A percentile compares a stretch with the other conserved stretches of the same genome.
These are phyloP conservation scores for Sciurus carolinensis DNA, from an alignment of 2,797 vertebrate genomes.

Conservation along the genomic window DNA sequence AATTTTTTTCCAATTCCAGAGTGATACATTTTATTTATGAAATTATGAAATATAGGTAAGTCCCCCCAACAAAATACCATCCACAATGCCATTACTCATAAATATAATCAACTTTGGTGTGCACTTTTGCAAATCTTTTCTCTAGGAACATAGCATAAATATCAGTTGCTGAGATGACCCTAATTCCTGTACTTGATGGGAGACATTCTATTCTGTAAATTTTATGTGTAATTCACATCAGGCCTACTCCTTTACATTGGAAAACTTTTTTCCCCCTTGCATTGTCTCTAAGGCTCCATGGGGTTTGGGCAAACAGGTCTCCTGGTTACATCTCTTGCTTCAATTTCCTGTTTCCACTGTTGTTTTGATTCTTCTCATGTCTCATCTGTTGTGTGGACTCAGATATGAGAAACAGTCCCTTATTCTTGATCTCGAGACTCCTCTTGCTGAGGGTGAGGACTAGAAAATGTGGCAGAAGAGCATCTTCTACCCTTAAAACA, in stretches of 20 bases:
- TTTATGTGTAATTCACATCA: not conserved
- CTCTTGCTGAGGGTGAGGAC: not conserved
- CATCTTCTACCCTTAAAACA: not conserved
- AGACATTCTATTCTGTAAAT: not conserved
- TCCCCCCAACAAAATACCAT: not conserved
- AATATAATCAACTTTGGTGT: not conserved
- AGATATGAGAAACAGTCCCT: not conserved
- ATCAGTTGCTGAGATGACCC: not conserved
- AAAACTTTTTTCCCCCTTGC: not conserved
- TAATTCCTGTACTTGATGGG: not conserved
- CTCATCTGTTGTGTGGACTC: not conserved
- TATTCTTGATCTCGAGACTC: not conserved
- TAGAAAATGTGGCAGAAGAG: not conserved
- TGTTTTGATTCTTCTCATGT: not conserved
- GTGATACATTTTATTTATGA: conserved; percentile 10
- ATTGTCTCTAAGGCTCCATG: not conserved
- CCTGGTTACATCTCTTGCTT: not conserved
- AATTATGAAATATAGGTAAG: conserved; percentile 27
- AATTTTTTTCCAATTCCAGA: not conserved
- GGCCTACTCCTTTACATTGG: not conserved
- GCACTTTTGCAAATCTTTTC: not conserved
- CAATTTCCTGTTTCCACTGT: not conserved
- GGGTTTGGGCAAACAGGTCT: not conserved
- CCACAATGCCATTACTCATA: not conserved
- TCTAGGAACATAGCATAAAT: not conserved